A percentile compares a stretch with the other conserved stretches of the same genome.
These are phyloP conservation scores for Belonocnema kinseyi DNA, from an alignment of 1,140 invertebrate species.

Conservation along the genomic window DNA sequence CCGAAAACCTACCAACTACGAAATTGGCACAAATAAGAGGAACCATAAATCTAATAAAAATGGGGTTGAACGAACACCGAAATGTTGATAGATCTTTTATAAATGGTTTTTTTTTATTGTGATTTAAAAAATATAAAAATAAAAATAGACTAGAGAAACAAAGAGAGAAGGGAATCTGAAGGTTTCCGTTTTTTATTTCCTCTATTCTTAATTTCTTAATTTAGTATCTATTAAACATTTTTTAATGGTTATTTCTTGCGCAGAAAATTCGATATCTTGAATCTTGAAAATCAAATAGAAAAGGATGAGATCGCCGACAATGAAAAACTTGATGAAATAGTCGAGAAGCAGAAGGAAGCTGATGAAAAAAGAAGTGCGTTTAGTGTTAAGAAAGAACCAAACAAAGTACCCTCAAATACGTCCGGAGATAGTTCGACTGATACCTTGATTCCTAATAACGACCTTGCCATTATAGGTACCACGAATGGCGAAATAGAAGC, in stretches of 20 bases:
- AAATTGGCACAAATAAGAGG: no score
- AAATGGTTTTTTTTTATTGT: no score
- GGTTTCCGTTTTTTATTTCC: no score
- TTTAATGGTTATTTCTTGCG: conserved; percentile 35
- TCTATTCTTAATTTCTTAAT: no score
- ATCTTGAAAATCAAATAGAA: conserved; percentile 58
- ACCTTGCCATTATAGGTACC: conserved; percentile 52
- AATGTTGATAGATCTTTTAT: no score
- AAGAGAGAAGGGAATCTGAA: no score
- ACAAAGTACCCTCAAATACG: conserved; percentile 65
- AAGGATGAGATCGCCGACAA: conserved; percentile 55
- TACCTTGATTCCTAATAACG: conserved; percentile 71
- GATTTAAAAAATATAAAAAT: no score
- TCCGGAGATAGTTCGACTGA: conserved; percentile 76
- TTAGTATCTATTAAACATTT: background rate
- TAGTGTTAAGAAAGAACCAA: conserved; percentile 59
- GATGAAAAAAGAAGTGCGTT: conserved; percentile 53
- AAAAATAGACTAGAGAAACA: no score
- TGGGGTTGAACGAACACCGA: conserved; percentile 6
- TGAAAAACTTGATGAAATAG: conserved; percentile 43
- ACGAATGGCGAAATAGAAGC: conserved; percentile 60
- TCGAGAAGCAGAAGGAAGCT: conserved; percentile 49
- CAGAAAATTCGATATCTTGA: conserved; percentile 71
- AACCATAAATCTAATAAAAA: background rate
- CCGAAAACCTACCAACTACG: no score